Evolutionary conservation across 2,888 invertebrate genomes (phyloP).

Genomic region (Prosapia bicincta): DNA sequence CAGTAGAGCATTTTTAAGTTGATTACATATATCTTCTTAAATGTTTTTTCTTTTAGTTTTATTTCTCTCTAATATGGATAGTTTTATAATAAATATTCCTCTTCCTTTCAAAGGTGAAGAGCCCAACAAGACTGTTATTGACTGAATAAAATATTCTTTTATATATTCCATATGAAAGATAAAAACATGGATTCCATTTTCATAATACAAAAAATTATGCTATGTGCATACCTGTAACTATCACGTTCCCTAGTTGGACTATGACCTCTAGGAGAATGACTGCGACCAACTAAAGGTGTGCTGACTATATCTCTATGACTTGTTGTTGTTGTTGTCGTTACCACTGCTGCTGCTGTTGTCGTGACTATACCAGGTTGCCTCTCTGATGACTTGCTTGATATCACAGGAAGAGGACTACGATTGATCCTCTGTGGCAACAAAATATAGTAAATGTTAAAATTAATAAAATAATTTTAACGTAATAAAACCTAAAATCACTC

Average conservation of each 20-base stretch:
- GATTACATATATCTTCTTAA: too few relatives aligned
- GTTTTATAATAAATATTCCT: too few relatives aligned
- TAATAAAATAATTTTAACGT: neutral
- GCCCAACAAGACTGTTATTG: too few relatives aligned
- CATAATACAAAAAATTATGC: too few relatives aligned
- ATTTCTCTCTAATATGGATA: too few relatives aligned
- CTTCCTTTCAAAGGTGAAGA: too few relatives aligned
- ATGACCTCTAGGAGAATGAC: constrained; percentile 73
- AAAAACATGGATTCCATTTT: too few relatives aligned
- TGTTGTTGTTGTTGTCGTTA: constrained; percentile 49
- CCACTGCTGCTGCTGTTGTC: constrained; percentile 39
- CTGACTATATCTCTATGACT: constrained; percentile 50
- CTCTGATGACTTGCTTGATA: constrained; percentile 32
- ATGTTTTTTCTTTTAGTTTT: too few relatives aligned
- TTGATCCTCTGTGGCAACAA: constrained; percentile 28
- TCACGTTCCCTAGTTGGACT: constrained; percentile 78
- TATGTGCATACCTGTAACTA: constrained; percentile 77
- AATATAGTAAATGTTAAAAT: too few relatives aligned
- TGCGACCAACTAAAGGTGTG: constrained; percentile 49
- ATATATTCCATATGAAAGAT: too few relatives aligned
- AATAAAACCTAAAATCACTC: neutral
- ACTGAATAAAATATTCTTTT: too few relatives aligned
- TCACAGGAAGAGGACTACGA: constrained; percentile 35
- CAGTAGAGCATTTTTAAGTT: too few relatives aligned
- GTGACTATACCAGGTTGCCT: constrained; percentile 28